Evolutionary conservation across 2,888 invertebrate genomes (phyloP).

Genomic region (Mycalesis mineus): DNA sequence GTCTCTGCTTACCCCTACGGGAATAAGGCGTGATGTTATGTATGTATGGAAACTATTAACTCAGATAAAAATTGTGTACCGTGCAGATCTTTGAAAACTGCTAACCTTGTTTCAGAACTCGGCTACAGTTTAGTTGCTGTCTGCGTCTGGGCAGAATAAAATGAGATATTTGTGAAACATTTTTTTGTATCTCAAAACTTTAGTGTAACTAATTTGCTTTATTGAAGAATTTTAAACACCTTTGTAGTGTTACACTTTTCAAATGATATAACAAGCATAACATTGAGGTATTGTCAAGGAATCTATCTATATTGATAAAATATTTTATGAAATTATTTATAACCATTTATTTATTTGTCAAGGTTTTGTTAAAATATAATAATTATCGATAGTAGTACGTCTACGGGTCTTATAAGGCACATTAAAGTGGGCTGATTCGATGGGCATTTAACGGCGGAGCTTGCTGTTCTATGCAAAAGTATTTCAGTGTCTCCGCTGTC

Average conservation of each 20-base stretch:
- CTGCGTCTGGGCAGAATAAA: neutral
- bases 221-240: neutral
- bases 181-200: neutral
- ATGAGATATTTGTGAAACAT: slow-evolving; percentile 5
- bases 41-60: too few species aligned
- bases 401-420: too few species aligned
- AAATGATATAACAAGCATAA: neutral
- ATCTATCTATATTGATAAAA: neutral
- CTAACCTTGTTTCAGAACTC: neutral
- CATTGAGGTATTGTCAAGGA: neutral
- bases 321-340: neutral
- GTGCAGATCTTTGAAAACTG: neutral
- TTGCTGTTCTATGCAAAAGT: too few species aligned
- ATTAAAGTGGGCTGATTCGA: too few species aligned
- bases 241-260: slow-evolving; percentile 4
- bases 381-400: too few species aligned
- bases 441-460: too few species aligned
- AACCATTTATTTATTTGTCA: neutral
- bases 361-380: neutral
- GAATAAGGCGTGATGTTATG: too few species aligned
- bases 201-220: slow-evolving; percentile 6
- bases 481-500: too few species aligned
- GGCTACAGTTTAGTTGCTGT: neutral
- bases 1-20: too few species aligned
- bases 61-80: too few species aligned